A percentile compares a stretch with the other conserved stretches of the same genome.
These are phyloP conservation scores for Halisarca cf. caerulea DNA, from an alignment of 37 sponge, comb jelly and placozoan genomes.

Conservation along the genomic window DNA sequence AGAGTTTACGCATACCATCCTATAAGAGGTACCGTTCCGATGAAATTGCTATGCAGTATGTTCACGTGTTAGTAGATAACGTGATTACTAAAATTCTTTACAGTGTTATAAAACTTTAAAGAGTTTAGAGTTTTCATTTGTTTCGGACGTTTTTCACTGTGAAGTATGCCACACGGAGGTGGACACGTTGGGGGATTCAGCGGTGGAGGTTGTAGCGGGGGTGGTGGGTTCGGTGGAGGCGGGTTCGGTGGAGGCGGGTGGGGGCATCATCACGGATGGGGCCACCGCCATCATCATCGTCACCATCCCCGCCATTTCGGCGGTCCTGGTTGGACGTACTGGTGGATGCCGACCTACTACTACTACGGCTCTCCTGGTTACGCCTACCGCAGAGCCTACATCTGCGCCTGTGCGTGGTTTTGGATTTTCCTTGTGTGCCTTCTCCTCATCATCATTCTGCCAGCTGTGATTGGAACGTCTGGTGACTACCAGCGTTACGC, in stretches of 20 bases:
- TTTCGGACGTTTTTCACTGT: too few relatives aligned
- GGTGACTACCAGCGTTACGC: neutral
- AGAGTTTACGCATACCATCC: too few relatives aligned
- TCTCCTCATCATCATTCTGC: neutral
- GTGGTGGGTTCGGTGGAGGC: neutral
- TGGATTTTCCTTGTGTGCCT: conserved; percentile 6
- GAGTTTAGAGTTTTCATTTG: too few relatives aligned
- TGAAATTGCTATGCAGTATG: too few relatives aligned
- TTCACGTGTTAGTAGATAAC: too few relatives aligned
- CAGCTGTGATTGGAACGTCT: neutral
- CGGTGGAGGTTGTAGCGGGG: neutral
- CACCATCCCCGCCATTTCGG: neutral
- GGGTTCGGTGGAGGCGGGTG: too few relatives aligned
- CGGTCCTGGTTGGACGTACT: neutral
- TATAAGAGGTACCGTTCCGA: too few relatives aligned
- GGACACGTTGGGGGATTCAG: conserved; percentile 33
- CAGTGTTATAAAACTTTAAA: too few relatives aligned
- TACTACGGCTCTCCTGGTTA: neutral
- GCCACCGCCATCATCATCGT: neutral
- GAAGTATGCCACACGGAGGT: conserved; percentile 21
- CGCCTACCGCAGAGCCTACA: neutral
- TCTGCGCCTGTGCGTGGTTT: neutral
- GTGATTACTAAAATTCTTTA: too few relatives aligned
- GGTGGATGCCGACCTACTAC: neutral
- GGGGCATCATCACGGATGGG: neutral